Percentiles rank a stretch among this genome's conserved stretches.
These are phyloP conservation scores for Haplochromis burtoni DNA, from an alignment of 2,113 vertebrate species.

Conservation along the genomic window DNA sequence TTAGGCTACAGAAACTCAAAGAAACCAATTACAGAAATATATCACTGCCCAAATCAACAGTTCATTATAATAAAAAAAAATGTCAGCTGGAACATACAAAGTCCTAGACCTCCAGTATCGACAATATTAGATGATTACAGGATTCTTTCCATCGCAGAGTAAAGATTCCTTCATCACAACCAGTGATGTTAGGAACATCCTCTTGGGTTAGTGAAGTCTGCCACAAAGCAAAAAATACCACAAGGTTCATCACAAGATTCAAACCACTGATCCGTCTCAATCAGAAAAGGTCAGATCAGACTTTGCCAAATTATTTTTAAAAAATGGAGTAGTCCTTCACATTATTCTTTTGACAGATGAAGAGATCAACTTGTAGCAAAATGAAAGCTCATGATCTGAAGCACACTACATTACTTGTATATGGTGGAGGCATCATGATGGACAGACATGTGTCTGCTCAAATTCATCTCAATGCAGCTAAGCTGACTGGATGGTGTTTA, in stretches of 20 bases:
- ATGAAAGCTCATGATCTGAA: background rate
- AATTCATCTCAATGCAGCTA: background rate
- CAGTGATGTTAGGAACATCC: background rate
- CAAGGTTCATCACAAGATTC: background rate
- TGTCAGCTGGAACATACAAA: background rate
- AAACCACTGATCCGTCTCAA: background rate
- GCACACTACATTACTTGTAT: background rate
- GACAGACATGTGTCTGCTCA: background rate
- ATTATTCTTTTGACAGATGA: background rate
- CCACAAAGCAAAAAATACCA: background rate
- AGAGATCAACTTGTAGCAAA: background rate
- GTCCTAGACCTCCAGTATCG: background rate
- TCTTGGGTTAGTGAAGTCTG: background rate
- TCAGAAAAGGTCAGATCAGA: background rate
- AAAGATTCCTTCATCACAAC: background rate
- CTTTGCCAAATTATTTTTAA: background rate
- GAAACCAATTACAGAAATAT: background rate
- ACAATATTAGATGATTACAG: background rate
- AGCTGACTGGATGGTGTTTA: background rate
- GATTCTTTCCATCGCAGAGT: background rate
- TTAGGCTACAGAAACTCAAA: background rate
- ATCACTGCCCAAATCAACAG: background rate
- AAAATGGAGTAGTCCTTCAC: background rate
- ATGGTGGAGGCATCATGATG: rapidly evolving
- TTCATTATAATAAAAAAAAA: background rate